phyloP scores from a whole-genome alignment of 2,797 vertebrate species.

The Microctenopoma steveboyesi region DNA sequence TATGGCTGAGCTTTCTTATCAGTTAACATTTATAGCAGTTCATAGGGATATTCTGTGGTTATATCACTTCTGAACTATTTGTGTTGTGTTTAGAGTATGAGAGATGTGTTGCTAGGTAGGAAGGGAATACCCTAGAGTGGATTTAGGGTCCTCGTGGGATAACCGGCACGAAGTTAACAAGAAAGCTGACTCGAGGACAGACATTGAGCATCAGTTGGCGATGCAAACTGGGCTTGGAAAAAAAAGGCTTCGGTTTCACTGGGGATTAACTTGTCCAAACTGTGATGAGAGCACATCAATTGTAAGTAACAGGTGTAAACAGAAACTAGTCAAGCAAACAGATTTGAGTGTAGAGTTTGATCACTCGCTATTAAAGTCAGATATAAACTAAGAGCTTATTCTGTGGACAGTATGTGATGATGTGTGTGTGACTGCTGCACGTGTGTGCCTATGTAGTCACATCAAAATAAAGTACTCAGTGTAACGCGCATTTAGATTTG shows the following conservation, averaged over 20 bases:
- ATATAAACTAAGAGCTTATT: constrained; percentile 9
- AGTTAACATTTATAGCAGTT: constrained; percentile 61
- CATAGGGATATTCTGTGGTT: constrained; percentile 55
- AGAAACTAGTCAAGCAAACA: constrained; percentile 12
- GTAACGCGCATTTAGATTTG: constrained; percentile 30
- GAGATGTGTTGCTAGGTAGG: constrained; percentile 73
- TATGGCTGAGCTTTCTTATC: constrained; percentile 70
- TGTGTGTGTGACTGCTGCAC: background rate
- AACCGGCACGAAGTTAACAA: constrained; percentile 44
- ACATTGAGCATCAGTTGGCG: constrained; percentile 67
- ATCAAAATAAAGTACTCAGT: background rate
- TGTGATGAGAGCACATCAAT: constrained; percentile 55
- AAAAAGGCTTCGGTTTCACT: constrained; percentile 50
- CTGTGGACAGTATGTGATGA: background rate
- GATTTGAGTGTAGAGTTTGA: background rate
- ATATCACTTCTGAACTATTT: constrained; percentile 54
- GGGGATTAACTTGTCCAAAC: constrained; percentile 71
- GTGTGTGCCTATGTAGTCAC: background rate
- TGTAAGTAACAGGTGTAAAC: constrained; percentile 58
- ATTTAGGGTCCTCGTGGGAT: constrained; percentile 60
- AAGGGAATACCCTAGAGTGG: constrained; percentile 68
- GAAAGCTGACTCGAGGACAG: constrained; percentile 69
- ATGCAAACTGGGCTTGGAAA: constrained; percentile 38
- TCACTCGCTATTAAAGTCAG: background rate
- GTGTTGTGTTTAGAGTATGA: constrained; percentile 68